These are phyloP conservation scores for Orthosia gracilis DNA, from an alignment of 2,888 invertebrate genomes.

Conservation along the genomic window DNA sequence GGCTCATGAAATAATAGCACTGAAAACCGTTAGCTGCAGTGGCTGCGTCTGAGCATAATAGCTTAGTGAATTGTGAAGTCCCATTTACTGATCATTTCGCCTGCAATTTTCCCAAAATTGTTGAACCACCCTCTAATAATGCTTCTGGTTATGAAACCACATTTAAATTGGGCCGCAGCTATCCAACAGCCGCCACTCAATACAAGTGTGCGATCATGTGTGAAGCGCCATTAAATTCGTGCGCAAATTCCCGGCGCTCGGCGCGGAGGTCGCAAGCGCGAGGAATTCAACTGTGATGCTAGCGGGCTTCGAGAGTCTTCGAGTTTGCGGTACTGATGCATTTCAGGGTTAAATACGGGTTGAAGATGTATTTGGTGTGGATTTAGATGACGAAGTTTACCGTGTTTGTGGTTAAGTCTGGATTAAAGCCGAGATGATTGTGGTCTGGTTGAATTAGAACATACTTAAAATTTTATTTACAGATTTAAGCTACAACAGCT, in stretches of 20 bases:
- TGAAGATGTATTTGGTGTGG: slow-evolving; percentile 25
- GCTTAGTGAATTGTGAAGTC: neutral
- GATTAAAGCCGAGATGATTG: neutral
- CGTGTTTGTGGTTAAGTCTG: neutral
- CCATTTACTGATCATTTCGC: neutral
- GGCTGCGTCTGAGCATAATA: neutral
- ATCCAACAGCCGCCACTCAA: slow-evolving; percentile 69
- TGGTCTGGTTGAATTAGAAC: neutral
- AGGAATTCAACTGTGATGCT: slow-evolving; percentile 46
- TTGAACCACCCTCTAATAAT: slow-evolving; percentile 23
- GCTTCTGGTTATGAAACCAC: slow-evolving; percentile 73
- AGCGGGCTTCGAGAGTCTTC: slow-evolving; percentile 39
- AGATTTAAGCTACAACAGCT: neutral
- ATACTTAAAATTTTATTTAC: too few species aligned
- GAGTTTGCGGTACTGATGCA: slow-evolving; percentile 50
- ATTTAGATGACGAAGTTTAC: slow-evolving; percentile 10
- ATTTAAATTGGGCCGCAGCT: slow-evolving; percentile 81
- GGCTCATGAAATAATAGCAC: slow-evolving; percentile 13
- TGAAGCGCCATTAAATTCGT: slow-evolving; percentile 49
- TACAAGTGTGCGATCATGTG: slow-evolving; percentile 55
- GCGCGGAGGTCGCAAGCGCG: slow-evolving; percentile 38
- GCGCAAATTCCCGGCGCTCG: slow-evolving; percentile 44
- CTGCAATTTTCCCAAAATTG: neutral
- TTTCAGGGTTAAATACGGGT: slow-evolving; percentile 33
- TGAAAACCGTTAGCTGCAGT: slow-evolving; percentile 8